Percentiles rank a stretch among this genome's conserved stretches.
Conservation (phyloP, 1,140 invertebrate genomes). For the Teleopsis dalmanni region DNA sequence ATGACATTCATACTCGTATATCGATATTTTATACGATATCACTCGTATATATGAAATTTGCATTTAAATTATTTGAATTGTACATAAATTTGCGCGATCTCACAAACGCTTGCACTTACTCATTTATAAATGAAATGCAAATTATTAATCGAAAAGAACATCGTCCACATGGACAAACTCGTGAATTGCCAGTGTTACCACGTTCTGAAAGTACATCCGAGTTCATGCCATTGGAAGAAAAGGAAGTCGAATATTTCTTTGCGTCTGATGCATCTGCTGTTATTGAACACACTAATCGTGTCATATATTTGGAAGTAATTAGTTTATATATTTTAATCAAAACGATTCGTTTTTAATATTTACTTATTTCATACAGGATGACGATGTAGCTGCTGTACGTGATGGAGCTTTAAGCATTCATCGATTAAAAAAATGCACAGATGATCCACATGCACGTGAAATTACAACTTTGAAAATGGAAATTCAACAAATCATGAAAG, state of each 20-base stretch:
- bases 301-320: constrained; percentile 78
- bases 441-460: constrained; percentile 84
- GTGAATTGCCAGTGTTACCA: constrained; percentile 54
- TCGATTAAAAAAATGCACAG: constrained; percentile 68
- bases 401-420: constrained; percentile 93
- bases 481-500: constrained; percentile 99
- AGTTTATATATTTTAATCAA: not conserved
- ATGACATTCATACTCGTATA: no score
- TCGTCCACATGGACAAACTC: constrained; percentile 55
- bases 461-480: constrained; percentile 97
- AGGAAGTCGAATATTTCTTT: constrained; percentile 98
- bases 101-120: no score
- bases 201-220: constrained; percentile 78
- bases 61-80: no score
- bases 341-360: not conserved
- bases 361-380: constrained; percentile 50
- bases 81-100: no score
- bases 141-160: constrained; percentile 71
- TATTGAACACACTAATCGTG: constrained; percentile 97
- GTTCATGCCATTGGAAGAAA: constrained; percentile 83
- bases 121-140: no score
- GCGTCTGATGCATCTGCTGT: constrained; percentile 98
- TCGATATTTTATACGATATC: no score
- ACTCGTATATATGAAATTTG: no score
- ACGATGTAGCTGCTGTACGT: constrained; percentile 80